Percentiles rank a stretch among this genome's conserved stretches.
These are phyloP conservation scores for Sminthopsis crassicaudata DNA, from an alignment of 2,113 vertebrate genomes.

Conservation along the genomic window DNA sequence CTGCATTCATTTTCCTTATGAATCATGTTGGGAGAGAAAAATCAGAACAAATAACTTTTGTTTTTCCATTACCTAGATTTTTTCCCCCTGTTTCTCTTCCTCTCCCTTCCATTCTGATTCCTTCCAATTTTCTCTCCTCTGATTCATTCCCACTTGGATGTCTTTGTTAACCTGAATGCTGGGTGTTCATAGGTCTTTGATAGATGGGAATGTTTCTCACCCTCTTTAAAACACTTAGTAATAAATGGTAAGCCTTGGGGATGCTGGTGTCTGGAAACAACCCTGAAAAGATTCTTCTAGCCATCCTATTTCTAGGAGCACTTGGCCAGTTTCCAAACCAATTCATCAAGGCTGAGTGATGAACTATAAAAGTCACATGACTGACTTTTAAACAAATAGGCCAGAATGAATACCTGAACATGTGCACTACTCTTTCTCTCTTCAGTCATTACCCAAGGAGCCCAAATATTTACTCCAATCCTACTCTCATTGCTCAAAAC, in stretches of 20 bases:
- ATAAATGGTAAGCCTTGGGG: neutral
- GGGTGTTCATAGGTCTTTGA: neutral
- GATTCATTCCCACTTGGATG: neutral
- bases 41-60: neutral
- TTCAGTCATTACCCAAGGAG: neutral
- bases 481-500: neutral
- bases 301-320: neutral
- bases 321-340: neutral
- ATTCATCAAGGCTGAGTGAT: neutral
- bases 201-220: neutral
- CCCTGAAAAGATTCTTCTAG: neutral
- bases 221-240: neutral
- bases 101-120: neutral
- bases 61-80: neutral
- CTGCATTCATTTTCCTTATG: too few species aligned
- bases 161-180: neutral
- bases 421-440: neutral
- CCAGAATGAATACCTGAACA: neutral
- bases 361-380: neutral
- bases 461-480: neutral
- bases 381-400: neutral
- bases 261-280: neutral
- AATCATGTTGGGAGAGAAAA: too few species aligned
- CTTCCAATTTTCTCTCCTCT: neutral
- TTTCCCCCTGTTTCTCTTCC: neutral